These are phyloP conservation scores for Malthinus flaveolus DNA, from an alignment of 2,888 invertebrate species.

Conservation along the genomic window DNA sequence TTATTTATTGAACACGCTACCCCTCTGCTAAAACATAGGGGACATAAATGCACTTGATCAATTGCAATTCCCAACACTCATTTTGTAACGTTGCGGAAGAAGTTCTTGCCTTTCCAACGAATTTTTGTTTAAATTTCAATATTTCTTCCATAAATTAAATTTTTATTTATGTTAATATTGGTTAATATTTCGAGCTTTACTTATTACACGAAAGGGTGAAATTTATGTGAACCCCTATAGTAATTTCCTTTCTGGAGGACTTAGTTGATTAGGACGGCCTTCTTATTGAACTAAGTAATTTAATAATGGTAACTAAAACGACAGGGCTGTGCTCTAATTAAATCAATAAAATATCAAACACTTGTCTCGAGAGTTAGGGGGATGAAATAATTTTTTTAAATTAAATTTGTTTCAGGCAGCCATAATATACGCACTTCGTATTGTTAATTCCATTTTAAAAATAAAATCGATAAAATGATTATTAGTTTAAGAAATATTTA, in stretches of 20 bases:
- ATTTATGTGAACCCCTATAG: constrained; percentile 20
- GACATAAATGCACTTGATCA: constrained; percentile 25
- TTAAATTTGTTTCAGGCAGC: too few relatives aligned
- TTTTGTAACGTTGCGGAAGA: constrained; percentile 5
- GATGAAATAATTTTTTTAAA: neutral
- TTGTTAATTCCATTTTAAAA: too few relatives aligned
- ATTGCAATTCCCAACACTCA: constrained; percentile 11
- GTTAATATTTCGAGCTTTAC: constrained; percentile 4
- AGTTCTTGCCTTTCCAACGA: neutral
- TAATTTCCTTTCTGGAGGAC: constrained; percentile 24
- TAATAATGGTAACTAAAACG: constrained; percentile 31
- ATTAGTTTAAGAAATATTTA: too few relatives aligned
- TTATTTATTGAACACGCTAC: constrained; percentile 41
- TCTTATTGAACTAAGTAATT: constrained; percentile 32
- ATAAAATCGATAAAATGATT: too few relatives aligned
- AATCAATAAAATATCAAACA: constrained; percentile 31
- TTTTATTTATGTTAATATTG: constrained; percentile 1
- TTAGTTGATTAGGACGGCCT: constrained; percentile 25
- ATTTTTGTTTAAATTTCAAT: neutral
- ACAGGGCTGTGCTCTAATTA: constrained; percentile 29
- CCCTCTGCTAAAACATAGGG: constrained; percentile 27
- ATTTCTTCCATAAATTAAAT: neutral
- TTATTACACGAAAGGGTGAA: constrained; percentile 12
- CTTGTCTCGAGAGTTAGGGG: constrained; percentile 24
- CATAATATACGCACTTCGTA: too few relatives aligned